These are phyloP conservation scores for Aphrophora alni DNA, from an alignment of 2,888 invertebrate genomes.

Conservation along the genomic window DNA sequence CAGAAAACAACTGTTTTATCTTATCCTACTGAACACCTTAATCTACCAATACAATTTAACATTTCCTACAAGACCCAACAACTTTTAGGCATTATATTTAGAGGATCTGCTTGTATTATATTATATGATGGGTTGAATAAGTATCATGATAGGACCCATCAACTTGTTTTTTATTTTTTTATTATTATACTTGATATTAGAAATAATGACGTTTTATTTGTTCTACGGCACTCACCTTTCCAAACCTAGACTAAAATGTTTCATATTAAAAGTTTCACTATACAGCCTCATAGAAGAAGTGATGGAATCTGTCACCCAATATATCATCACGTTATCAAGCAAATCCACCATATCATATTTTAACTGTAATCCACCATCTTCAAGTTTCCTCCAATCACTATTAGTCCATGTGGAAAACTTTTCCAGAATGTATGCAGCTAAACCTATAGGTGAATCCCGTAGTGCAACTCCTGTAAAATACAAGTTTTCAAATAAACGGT, in stretches of 20 bases:
- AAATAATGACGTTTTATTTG: no score
- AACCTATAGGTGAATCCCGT: slow-evolving; percentile 79
- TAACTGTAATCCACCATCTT: slow-evolving; percentile 70
- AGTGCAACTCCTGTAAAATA: slow-evolving; percentile 67
- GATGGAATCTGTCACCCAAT: slow-evolving; percentile 77
- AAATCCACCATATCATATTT: slow-evolving; percentile 73
- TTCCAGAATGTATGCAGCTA: slow-evolving; percentile 90
- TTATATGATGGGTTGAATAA: no score
- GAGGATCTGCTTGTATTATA: no score
- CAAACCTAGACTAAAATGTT: slow-evolving; percentile 53
- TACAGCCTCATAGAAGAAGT: slow-evolving; percentile 79
- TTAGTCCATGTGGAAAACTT: slow-evolving; percentile 84
- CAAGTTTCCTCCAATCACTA: slow-evolving; percentile 58
- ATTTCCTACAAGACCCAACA: no score
- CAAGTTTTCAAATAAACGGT: no score
- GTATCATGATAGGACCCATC: no score
- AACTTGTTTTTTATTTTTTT: no score
- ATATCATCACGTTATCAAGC: slow-evolving; percentile 81
- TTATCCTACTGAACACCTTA: no score
- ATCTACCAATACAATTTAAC: no score
- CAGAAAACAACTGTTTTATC: no score
- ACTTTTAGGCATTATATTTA: no score
- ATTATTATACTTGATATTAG: no score
- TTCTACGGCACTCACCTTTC: slow-evolving; percentile 60
- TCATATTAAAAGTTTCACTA: slow-evolving; percentile 64